A percentile compares a stretch with the other conserved stretches of the same genome.
Evolutionary conservation across 2,797 vertebrate genomes (phyloP).

Genomic region (Brachyrhaphis roseni): DNA sequence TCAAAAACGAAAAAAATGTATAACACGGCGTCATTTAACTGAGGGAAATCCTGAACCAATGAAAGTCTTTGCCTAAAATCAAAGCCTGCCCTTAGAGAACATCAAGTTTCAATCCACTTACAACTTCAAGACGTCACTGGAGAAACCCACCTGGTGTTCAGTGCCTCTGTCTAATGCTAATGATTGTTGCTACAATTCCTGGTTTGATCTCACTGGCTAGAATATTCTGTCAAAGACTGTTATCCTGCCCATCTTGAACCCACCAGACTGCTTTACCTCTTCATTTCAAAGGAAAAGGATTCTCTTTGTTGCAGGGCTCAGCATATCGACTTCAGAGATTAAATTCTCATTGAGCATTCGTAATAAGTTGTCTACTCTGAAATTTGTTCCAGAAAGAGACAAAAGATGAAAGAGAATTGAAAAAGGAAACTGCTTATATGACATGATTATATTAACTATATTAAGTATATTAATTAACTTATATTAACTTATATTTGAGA

Average conservation of each 20-base stretch:
- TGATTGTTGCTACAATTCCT: conserved; percentile 30
- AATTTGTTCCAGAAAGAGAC: conserved; percentile 5
- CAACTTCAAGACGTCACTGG: conserved; percentile 36
- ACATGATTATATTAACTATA: too few species aligned
- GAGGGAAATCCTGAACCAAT: neutral
- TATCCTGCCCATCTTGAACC: conserved; percentile 38
- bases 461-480: too few species aligned
- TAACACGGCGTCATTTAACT: conserved; percentile 10
- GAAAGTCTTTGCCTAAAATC: neutral
- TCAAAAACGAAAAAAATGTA: neutral
- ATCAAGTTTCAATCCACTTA: conserved; percentile 3
- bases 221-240: conserved; percentile 60
- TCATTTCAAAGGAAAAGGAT: conserved; percentile 73
- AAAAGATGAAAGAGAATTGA: conserved; percentile 57
- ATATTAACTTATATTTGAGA: neutral
- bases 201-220: conserved; percentile 52
- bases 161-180: conserved; percentile 47
- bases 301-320: conserved; percentile 68
- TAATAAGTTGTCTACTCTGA: conserved; percentile 61
- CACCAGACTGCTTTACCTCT: conserved; percentile 57
- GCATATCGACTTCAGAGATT: conserved; percentile 57
- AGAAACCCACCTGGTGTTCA: conserved; percentile 22
- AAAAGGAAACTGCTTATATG: conserved; percentile 32
- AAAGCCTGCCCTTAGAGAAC: neutral
- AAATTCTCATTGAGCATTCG: conserved; percentile 59